Conservation (phyloP, 2,888 invertebrate species). For the Lasioglossum morio region DNA sequence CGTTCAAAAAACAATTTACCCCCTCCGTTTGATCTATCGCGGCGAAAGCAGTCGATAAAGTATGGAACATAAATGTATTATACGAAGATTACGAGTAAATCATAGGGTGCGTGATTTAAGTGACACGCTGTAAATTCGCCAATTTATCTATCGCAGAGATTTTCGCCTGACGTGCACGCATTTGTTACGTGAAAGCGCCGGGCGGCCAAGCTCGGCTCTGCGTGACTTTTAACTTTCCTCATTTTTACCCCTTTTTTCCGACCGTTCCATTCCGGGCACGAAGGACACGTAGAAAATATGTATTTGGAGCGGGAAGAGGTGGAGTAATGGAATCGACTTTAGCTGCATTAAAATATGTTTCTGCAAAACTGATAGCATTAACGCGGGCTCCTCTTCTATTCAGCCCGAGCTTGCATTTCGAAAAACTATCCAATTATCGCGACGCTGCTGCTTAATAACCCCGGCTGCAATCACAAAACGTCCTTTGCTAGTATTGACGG, state of each 20-base stretch:
- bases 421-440: background rate
- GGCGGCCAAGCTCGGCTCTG: slow-evolving; percentile 14
- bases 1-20: slow-evolving; percentile 33
- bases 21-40: background rate
- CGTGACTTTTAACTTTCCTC: slow-evolving; percentile 51
- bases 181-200: slow-evolving; percentile 41
- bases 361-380: background rate
- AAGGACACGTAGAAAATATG: slow-evolving; percentile 20
- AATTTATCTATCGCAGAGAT: slow-evolving; percentile 55
- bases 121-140: slow-evolving; percentile 50
- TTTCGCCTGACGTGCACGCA: slow-evolving; percentile 55
- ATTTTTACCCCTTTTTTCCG: slow-evolving; percentile 21
- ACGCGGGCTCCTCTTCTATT: background rate
- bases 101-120: slow-evolving; percentile 41
- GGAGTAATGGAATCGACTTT: slow-evolving; percentile 9
- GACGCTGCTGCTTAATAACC: background rate
- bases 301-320: background rate
- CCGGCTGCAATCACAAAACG: background rate
- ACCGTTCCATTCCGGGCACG: slow-evolving; percentile 18
- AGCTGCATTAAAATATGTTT: slow-evolving; percentile 1
- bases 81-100: slow-evolving; percentile 40
- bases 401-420: background rate
- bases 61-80: background rate
- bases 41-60: slow-evolving; percentile 4
- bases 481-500: background rate